phyloP scores from a whole-genome alignment of 2,888 invertebrate species.

The Aplocera efformata region DNA sequence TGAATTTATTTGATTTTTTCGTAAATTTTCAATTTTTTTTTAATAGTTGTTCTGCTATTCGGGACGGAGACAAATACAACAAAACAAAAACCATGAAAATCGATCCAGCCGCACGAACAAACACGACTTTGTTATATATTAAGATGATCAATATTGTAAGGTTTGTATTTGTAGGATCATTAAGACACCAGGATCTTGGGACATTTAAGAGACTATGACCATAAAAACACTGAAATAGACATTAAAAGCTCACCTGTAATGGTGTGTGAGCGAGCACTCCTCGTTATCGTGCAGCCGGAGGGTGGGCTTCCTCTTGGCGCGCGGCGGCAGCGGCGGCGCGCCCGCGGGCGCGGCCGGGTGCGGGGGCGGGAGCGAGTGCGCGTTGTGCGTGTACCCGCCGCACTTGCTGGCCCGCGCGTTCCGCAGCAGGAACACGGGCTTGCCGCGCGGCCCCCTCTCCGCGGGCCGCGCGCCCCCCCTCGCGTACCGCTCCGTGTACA shows the following conservation, averaged over 20 bases:
- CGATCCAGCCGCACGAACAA: too few relatives aligned
- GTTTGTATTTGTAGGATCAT: too few relatives aligned
- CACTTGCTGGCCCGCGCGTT: conserved; percentile 56
- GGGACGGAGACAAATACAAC: too few relatives aligned
- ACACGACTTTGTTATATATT: too few relatives aligned
- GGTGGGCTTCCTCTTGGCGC: conserved; percentile 46
- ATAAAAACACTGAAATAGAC: neutral
- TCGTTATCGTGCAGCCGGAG: conserved; percentile 47
- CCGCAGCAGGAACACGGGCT: conserved; percentile 57
- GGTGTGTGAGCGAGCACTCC: conserved; percentile 42
- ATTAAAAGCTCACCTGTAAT: conserved; percentile 8
- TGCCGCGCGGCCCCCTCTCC: conserved; percentile 47
- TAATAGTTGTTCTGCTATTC: too few relatives aligned
- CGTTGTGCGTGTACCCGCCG: conserved; percentile 45
- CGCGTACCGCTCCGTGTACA: conserved; percentile 56
- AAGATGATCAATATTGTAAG: too few relatives aligned
- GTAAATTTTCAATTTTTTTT: too few relatives aligned
- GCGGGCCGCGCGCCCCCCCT: conserved; percentile 47
- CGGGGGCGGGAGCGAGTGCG: conserved; percentile 30
- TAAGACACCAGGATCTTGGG: too few relatives aligned
- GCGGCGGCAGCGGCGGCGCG: conserved; percentile 16
- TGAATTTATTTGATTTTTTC: too few relatives aligned
- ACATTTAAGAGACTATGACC: too few relatives aligned
- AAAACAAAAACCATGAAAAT: too few relatives aligned
- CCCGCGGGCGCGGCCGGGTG: conserved; percentile 29